Evolutionary conservation across 2,113 vertebrate species (phyloP), one percentile per base, ranked within the genome.

Genomic region (Zeus faber): DNA sequence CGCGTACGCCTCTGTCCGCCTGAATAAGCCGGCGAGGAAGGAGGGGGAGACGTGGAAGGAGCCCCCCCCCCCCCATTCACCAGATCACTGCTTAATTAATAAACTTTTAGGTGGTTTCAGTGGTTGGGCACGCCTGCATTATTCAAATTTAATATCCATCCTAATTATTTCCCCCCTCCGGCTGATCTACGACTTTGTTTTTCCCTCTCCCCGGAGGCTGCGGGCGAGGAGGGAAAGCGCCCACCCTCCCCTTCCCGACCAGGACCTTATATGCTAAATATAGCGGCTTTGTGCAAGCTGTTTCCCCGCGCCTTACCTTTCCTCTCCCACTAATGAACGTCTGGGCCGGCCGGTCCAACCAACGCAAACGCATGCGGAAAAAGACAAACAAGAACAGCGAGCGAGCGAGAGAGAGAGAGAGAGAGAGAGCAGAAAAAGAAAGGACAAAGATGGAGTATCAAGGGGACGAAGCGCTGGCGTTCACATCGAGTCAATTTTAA

Each of bases 131-230:
- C 41, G 69, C 41, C 65, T 76, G 70, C 66, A 79, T 83, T 84
- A 83, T 80, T 87, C 76, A 82, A 75, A 70, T 81, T 74, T 84
- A 82, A 84, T 80, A 83, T 82, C 71, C 82, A 70, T 74, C 76
- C 71, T 80, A 86, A 86, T 85, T 85, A 85, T 79, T 73, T 81
- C 77, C 71, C 66, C 13, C 33, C 71, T 53, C 39, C 24, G 67
- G 77, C 70, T 81, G 80, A 87, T 85, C 58, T 74, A 84, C 58
- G 72, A 67, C 76, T 78, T 75, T 81, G 64, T 81, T 83, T 77
- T 26, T 16, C 55, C n/a, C 43, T 31, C 44, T 63, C 74, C 63
- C 62, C n/a, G 3, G 53, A 57, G 75, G 60, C 52, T 72, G 27
- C 41, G 10, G 23, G 13, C 17, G 22, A 25, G 6, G 40, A 29